Conservation (phyloP, 2,888 invertebrate genomes). For the Unio pictorum region DNA sequence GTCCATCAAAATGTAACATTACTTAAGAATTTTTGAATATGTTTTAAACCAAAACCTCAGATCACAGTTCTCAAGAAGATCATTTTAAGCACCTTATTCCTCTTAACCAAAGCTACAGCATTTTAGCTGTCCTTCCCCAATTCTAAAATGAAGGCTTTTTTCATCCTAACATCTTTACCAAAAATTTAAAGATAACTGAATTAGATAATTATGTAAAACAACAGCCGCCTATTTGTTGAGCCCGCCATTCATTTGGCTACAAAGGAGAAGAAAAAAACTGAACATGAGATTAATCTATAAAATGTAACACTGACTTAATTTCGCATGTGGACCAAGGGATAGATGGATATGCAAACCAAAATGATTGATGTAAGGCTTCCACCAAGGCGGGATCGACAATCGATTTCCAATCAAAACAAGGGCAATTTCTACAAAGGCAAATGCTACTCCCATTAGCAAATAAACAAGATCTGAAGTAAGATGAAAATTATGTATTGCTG, state of each 20-base stretch:
- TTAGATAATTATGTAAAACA: not conserved
- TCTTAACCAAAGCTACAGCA: no score
- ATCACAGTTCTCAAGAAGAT: no score
- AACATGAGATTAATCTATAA: not conserved
- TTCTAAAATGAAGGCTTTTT: no score
- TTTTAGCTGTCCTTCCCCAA: no score
- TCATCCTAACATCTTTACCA: not conserved
- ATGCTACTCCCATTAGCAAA: slow-evolving; percentile 1
- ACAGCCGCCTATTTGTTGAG: no score
- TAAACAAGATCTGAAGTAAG: not conserved
- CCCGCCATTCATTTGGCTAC: no score
- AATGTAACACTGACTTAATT: not conserved
- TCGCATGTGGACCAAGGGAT: not conserved
- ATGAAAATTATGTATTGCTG: not conserved
- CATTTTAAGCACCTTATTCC: no score
- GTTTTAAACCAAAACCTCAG: no score
- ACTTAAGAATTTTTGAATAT: no score
- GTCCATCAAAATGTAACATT: no score
- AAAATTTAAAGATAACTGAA: not conserved
- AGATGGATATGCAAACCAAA: not conserved
- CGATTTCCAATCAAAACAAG: not conserved
- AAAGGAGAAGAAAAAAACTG: not conserved
- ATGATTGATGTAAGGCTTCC: not conserved
- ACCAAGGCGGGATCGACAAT: no score
- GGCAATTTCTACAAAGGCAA: slow-evolving; percentile 2